These are phyloP conservation scores for Cetonia aurata DNA, from an alignment of 2,888 invertebrate genomes.

Conservation along the genomic window DNA sequence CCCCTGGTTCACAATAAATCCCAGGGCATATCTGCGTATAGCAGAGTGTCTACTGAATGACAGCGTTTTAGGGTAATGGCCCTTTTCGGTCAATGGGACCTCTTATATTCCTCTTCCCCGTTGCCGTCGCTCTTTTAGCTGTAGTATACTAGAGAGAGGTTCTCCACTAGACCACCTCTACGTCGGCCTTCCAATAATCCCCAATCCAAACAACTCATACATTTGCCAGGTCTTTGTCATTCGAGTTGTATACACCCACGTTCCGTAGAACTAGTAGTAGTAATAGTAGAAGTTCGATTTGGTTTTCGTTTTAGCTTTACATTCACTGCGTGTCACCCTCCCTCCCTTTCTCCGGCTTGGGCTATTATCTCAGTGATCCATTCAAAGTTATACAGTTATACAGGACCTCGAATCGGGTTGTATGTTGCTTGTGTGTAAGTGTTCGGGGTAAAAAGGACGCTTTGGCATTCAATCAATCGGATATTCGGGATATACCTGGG, in stretches of 20 bases:
- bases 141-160: slow-evolving; percentile 12
- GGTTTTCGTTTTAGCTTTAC: slow-evolving; percentile 25
- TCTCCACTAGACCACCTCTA: slow-evolving; percentile 51
- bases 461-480: no score
- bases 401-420: slow-evolving; percentile 2
- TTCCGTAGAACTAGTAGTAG: background rate
- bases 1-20: slow-evolving; percentile 46
- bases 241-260: slow-evolving; percentile 49
- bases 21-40: slow-evolving; percentile 47
- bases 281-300: slow-evolving; percentile 19
- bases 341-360: background rate
- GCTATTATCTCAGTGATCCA: slow-evolving; percentile 31
- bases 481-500: no score
- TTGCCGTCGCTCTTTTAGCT: background rate
- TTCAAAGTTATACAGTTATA: slow-evolving; percentile 29
- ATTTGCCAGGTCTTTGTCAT: slow-evolving; percentile 49
- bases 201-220: slow-evolving; percentile 52
- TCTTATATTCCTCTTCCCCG: slow-evolving; percentile 22
- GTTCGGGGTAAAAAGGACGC: background rate
- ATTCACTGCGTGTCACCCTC: background rate
- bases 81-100: slow-evolving; percentile 48
- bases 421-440: background rate
- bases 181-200: slow-evolving; percentile 53
- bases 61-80: slow-evolving; percentile 53
- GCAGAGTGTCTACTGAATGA: slow-evolving; percentile 50